Conservation (phyloP, 2,888 invertebrate species). For the Tipula unca region DNA sequence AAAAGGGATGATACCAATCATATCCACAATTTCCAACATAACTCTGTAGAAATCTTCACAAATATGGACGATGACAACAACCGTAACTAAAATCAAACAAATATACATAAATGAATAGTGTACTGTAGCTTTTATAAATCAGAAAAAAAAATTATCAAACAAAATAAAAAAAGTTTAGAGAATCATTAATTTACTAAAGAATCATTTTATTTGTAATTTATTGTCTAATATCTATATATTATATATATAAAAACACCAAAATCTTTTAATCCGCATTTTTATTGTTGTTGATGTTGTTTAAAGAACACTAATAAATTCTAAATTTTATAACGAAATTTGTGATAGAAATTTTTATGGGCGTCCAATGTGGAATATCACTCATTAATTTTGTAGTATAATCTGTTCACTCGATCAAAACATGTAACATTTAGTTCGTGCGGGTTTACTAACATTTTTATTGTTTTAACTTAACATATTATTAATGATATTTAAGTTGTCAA, state of each 20-base stretch:
- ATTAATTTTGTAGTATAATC: not conserved
- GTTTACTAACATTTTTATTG: too few relatives aligned
- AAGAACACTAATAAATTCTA: not conserved
- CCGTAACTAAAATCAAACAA: not conserved
- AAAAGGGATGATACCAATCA: too few relatives aligned
- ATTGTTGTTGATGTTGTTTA: too few relatives aligned
- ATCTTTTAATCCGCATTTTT: not conserved
- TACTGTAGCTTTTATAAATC: not conserved
- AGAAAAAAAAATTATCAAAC: not conserved
- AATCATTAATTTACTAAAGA: not conserved
- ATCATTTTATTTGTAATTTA: slow-evolving; percentile 8
- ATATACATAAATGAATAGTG: not conserved
- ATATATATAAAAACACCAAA: not conserved
- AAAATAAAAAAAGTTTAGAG: not conserved
- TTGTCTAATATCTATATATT: not conserved
- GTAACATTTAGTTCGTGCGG: not conserved
- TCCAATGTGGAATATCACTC: not conserved
- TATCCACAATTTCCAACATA: not conserved
- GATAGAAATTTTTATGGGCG: not conserved
- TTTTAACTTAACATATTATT: too few relatives aligned
- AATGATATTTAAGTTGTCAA: too few relatives aligned
- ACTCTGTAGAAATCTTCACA: not conserved
- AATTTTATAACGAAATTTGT: not conserved
- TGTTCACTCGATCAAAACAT: not conserved
- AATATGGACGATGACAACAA: not conserved